Conservation (phyloP, 2,797 vertebrate species). For the Chiroxiphia lanceolata region DNA sequence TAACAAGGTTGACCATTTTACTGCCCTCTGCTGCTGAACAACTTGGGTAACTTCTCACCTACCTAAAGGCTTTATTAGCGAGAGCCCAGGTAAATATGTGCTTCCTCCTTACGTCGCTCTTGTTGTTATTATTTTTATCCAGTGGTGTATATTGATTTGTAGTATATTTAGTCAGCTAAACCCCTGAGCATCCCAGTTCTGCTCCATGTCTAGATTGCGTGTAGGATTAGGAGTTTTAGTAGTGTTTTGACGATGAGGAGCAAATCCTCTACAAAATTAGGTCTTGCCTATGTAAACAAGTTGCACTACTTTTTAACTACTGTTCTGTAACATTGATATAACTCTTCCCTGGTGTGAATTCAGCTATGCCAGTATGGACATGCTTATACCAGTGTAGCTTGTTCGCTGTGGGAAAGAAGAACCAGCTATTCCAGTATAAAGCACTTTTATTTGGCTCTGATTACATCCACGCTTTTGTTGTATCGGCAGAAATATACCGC, state of each 20-base stretch:
- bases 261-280: not conserved
- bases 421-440: conserved; percentile 39
- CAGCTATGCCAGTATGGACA: conserved; percentile 10
- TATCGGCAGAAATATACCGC: not conserved
- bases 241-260: not conserved
- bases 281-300: not conserved
- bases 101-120: not conserved
- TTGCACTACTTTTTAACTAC: not conserved
- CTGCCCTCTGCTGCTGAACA: conserved; percentile 3
- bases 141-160: not conserved
- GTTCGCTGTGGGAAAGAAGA: conserved; percentile 24
- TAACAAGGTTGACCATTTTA: not conserved
- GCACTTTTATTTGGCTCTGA: conserved; percentile 2
- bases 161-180: not conserved
- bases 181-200: not conserved
- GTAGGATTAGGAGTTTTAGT: not conserved
- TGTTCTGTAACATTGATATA: not conserved
- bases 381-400: not conserved
- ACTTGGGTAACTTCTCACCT: not conserved
- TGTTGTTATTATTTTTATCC: not conserved
- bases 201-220: not conserved
- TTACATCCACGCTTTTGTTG: not conserved
- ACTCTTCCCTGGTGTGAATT: not conserved
- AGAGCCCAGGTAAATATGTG: not conserved
- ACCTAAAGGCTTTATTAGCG: not conserved